Evolutionary conservation across 2,113 vertebrate genomes (phyloP).

Genomic region (Oxygymnocypris stewartii): DNA sequence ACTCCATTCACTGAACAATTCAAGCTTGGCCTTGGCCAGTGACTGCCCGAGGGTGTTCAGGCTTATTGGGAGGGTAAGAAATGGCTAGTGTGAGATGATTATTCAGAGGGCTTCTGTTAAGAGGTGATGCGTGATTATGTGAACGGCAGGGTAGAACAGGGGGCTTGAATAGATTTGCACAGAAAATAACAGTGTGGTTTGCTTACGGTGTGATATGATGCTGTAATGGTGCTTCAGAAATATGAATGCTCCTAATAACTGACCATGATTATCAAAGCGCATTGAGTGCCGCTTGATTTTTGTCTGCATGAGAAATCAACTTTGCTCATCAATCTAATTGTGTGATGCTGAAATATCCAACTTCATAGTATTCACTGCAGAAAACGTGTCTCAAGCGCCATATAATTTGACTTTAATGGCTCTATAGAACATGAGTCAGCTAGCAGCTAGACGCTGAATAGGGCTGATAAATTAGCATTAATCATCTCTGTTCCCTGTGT

Average conservation of each 20-base stretch:
- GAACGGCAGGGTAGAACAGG: neutral
- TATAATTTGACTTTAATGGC: slow-evolving; percentile 43
- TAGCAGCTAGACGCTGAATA: slow-evolving; percentile 23
- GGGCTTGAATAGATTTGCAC: slow-evolving; percentile 4
- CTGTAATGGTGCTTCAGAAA: slow-evolving; percentile 2
- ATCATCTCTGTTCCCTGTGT: slow-evolving; percentile 9
- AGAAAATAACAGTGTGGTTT: neutral
- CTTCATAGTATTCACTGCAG: slow-evolving; percentile 37
- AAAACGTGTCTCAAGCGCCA: slow-evolving; percentile 25
- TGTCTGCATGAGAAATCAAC: slow-evolving; percentile 27
- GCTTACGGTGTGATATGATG: neutral
- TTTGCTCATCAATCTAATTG: slow-evolving; percentile 42
- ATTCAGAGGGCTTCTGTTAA: slow-evolving; percentile 2
- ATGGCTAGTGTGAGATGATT: neutral
- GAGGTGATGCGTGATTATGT: neutral
- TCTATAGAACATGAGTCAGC: slow-evolving; percentile 41
- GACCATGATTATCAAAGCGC: slow-evolving; percentile 27
- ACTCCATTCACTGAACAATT: neutral
- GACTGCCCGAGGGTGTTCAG: neutral
- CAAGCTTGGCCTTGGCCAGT: neutral
- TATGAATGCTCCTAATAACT: slow-evolving; percentile 17
- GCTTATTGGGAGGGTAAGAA: slow-evolving; percentile 19
- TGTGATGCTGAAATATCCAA: slow-evolving; percentile 25
- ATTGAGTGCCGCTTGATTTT: slow-evolving; percentile 33
- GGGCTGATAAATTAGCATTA: slow-evolving; percentile 36